Conservation (phyloP, 2,797 vertebrate genomes). For the Pseudochirops corinnae region DNA sequence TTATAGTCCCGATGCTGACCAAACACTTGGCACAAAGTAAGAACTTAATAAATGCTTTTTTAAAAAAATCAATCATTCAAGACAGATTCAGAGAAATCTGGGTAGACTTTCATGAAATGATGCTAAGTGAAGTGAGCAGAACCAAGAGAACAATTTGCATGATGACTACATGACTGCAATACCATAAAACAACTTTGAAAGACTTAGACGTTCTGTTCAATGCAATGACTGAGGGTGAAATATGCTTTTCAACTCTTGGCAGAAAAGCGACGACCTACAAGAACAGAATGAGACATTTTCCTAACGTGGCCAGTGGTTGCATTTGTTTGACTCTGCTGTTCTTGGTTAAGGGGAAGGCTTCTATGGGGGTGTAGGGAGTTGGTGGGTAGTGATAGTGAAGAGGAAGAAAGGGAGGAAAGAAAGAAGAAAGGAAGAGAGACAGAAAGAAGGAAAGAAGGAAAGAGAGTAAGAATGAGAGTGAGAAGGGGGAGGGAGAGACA, state of each 20-base stretch:
- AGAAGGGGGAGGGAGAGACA: no score
- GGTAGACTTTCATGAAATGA: neutral
- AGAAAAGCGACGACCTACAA: neutral
- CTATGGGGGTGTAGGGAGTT: neutral
- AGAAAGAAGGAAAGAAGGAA: fast-evolving
- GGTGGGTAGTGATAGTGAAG: no score
- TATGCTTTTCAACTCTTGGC: neutral
- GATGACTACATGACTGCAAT: neutral
- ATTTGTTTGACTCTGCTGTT: neutral
- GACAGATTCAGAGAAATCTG: neutral
- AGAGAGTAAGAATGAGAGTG: no score
- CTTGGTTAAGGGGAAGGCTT: neutral
- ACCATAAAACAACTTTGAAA: neutral
- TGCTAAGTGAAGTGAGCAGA: neutral
- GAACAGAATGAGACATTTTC: neutral
- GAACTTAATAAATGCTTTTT: neutral
- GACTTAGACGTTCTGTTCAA: neutral
- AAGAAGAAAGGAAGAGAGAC: fast-evolving
- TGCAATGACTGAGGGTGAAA: neutral
- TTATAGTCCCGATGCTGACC: neutral
- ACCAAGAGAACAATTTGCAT: neutral
- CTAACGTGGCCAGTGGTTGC: neutral
- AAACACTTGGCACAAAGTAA: neutral
- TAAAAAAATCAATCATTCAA: neutral
- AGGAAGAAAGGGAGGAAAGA: neutral